These are phyloP conservation scores for Drosophila atripex DNA, from an alignment of 2,888 invertebrate genomes.

Conservation along the genomic window DNA sequence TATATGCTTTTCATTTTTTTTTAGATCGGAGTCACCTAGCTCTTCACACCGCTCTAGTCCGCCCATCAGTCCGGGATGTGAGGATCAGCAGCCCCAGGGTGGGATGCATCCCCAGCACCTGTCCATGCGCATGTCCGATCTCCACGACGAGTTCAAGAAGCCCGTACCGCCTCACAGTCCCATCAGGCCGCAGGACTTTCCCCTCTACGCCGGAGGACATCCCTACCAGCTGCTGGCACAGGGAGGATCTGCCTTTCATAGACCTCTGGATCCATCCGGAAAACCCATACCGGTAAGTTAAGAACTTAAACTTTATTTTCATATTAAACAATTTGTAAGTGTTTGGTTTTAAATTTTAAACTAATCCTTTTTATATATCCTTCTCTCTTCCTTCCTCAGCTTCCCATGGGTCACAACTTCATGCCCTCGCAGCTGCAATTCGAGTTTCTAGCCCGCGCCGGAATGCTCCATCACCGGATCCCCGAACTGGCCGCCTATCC, in stretches of 20 bases:
- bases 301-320: not conserved
- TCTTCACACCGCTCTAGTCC: conserved; percentile 90
- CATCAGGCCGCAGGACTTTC: conserved; percentile 83
- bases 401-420: conserved; percentile 85
- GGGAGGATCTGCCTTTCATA: conserved; percentile 85
- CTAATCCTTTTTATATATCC: not conserved
- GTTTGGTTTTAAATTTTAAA: not conserved
- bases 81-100: conserved; percentile 85
- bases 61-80: conserved; percentile 93
- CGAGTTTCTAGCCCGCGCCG: conserved; percentile 95
- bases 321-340: not conserved
- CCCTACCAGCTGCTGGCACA: conserved; percentile 85
- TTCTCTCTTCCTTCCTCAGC: conserved; percentile 54
- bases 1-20: too few relatives aligned
- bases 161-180: conserved; percentile 84
- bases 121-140: conserved; percentile 85
- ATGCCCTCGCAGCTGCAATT: conserved; percentile 85
- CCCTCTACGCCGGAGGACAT: conserved; percentile 83
- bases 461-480: conserved; percentile 95
- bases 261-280: conserved; percentile 85
- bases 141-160: conserved; percentile 83
- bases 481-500: conserved; percentile 91
- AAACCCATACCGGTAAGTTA: conserved; percentile 83
- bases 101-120: conserved; percentile 72
- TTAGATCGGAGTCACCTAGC: conserved; percentile 84